Percentiles rank a stretch among this genome's conserved stretches.
Conservation (phyloP, 1,140 invertebrate species). For the Samia ricini region DNA sequence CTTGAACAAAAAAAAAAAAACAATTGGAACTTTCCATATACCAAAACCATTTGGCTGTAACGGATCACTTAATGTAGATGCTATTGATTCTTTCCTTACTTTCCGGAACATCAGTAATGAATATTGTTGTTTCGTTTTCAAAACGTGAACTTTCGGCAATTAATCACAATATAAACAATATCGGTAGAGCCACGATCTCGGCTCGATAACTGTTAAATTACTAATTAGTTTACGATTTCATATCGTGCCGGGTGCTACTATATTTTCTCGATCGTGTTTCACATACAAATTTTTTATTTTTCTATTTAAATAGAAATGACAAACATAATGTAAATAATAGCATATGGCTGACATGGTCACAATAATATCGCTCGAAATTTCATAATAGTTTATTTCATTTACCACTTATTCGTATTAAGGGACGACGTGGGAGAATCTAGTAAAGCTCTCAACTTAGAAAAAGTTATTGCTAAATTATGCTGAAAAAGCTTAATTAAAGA, state of each 20-base stretch:
- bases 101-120: neutral
- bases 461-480: no score
- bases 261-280: neutral
- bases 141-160: slow-evolving; percentile 11
- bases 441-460: no score
- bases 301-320: no score
- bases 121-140: neutral
- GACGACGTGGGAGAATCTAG: no score
- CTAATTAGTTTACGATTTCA: slow-evolving; percentile 2
- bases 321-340: no score
- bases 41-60: neutral
- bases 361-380: no score
- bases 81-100: neutral
- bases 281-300: neutral
- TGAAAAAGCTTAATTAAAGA: no score
- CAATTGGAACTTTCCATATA: no score
- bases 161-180: slow-evolving; percentile 15
- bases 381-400: no score
- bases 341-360: no score
- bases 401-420: no score
- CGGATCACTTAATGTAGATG: neutral
- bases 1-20: no score
- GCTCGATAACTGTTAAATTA: neutral
- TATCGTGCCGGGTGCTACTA: neutral
- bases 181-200: neutral